A percentile compares a stretch with the other conserved stretches of the same genome.
phyloP scores from a whole-genome alignment of 2,113 vertebrate genomes.

The Candoia aspera region DNA sequence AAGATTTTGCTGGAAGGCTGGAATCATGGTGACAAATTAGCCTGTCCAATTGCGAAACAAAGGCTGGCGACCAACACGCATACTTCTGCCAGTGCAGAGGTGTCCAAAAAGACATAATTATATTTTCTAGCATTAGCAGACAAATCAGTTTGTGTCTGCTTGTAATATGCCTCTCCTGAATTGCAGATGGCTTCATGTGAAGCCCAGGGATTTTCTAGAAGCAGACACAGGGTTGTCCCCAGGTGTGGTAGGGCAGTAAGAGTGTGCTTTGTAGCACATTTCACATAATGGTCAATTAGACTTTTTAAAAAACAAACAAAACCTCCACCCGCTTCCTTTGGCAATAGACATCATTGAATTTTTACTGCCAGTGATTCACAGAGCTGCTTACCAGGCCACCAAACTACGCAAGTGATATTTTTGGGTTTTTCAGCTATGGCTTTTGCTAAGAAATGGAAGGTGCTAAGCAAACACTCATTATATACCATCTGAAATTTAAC shows the following conservation, averaged over 20 bases:
- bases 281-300: background rate
- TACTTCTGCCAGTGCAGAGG: no score
- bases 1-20: no score
- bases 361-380: background rate
- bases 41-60: no score
- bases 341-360: background rate
- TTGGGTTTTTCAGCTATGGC: constrained; percentile 2
- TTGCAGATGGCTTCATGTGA: no score
- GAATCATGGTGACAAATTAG: no score
- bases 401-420: background rate
- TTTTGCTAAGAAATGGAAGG: constrained; percentile 42
- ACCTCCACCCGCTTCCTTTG: background rate
- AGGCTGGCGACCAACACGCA: no score
- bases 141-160: no score
- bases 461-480: constrained; percentile 9
- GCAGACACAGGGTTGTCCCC: no score
- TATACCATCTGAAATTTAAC: background rate
- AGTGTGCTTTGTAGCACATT: background rate
- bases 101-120: no score
- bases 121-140: no score
- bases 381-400: background rate
- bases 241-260: background rate
- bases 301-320: background rate
- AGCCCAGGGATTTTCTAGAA: no score
- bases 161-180: no score